Conservation (phyloP, 2,113 vertebrate genomes). For the Tenrec ecaudatus region DNA sequence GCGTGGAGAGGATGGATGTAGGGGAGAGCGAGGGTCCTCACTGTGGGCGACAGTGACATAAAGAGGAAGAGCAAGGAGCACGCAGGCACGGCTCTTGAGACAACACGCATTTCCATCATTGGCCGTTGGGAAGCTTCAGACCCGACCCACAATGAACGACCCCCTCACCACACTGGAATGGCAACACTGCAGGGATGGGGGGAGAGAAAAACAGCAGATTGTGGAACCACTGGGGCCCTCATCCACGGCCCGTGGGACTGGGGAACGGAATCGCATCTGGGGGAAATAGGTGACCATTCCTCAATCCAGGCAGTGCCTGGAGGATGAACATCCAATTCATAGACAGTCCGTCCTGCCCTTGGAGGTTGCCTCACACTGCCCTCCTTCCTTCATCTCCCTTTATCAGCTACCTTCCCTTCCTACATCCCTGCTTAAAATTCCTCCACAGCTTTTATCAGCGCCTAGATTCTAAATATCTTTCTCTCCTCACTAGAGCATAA, state of each 20-base stretch:
- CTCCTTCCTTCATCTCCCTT: not conserved
- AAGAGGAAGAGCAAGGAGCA: not conserved
- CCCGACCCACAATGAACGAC: not conserved
- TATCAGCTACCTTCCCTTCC: not conserved
- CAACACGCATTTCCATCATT: not conserved
- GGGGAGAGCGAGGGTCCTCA: not conserved
- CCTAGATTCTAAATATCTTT: not conserved
- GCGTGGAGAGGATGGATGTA: accelerated
- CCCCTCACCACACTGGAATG: not conserved
- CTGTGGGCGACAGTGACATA: not conserved
- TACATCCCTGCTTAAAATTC: too few species aligned
- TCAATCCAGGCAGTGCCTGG: not conserved
- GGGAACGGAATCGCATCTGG: not conserved
- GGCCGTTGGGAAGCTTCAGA: not conserved
- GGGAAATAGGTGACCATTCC: not conserved
- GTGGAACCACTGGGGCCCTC: not conserved
- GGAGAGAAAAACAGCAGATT: not conserved
- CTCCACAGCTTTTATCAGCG: not conserved
- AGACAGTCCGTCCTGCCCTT: not conserved
- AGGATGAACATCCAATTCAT: not conserved
- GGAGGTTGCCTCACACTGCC: not conserved
- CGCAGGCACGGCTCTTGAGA: not conserved
- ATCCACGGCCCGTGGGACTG: not conserved
- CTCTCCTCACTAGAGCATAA: not conserved
- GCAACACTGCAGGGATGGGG: not conserved